phyloP scores from a whole-genome alignment of 2,113 vertebrate species.

The Pseudorectes ferrugineus region DNA sequence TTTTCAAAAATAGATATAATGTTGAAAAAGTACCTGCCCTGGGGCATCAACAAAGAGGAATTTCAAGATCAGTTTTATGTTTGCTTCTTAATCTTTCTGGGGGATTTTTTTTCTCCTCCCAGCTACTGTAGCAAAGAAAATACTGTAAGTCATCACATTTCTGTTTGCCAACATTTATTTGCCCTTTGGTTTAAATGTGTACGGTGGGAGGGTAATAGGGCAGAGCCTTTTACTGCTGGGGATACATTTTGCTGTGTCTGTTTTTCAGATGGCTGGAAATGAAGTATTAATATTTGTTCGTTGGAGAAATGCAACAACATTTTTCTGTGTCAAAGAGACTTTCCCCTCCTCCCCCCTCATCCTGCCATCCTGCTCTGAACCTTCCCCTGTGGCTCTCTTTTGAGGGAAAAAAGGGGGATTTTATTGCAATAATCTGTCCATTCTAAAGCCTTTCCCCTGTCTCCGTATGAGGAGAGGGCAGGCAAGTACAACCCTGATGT shows the following conservation, averaged over 20 bases:
- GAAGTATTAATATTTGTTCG: conserved; percentile 30
- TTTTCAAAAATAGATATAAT: conserved; percentile 60
- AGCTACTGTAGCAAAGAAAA: conserved; percentile 69
- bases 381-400: background rate
- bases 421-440: background rate
- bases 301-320: conserved; percentile 42
- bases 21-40: conserved; percentile 64
- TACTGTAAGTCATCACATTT: conserved; percentile 72
- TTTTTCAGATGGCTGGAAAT: conserved; percentile 58
- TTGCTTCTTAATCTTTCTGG: conserved; percentile 71
- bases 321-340: conserved; percentile 49
- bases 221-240: conserved; percentile 62
- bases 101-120: conserved; percentile 55
- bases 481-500: background rate
- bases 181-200: conserved; percentile 52
- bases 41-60: conserved; percentile 70
- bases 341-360: background rate
- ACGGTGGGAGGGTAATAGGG: background rate
- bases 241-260: conserved; percentile 55
- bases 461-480: background rate
- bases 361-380: background rate
- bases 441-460: background rate
- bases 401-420: background rate
- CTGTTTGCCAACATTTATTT: conserved; percentile 62
- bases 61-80: conserved; percentile 75